Evolutionary conservation across 2,888 invertebrate genomes (phyloP).

Genomic region (Epistrophe eligans): DNA sequence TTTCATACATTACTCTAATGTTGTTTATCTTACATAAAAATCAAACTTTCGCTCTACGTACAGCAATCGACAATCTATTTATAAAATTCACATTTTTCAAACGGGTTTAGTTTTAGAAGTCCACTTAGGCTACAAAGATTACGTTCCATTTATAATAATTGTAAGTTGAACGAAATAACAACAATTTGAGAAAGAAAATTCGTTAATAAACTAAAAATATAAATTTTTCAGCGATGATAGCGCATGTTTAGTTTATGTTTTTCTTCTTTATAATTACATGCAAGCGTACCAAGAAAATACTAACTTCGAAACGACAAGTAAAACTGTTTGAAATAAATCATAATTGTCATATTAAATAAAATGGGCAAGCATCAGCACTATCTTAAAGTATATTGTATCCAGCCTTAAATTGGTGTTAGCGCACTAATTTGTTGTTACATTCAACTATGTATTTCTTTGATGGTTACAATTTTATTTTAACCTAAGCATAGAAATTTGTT

Average conservation of each 20-base stretch:
- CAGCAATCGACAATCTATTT: constrained; percentile 1
- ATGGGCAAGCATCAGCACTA: not conserved
- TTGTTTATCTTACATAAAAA: constrained; percentile 6
- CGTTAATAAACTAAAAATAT: not conserved
- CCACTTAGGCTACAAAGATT: not conserved
- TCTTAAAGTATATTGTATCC: not conserved
- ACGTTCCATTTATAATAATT: not conserved
- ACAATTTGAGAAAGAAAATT: not conserved
- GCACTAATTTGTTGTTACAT: not conserved
- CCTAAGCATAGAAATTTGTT: constrained; percentile 49
- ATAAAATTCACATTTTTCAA: not conserved
- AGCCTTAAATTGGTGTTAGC: not conserved
- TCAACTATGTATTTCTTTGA: not conserved
- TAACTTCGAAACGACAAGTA: too few relatives aligned
- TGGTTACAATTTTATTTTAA: not conserved
- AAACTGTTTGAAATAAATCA: not conserved
- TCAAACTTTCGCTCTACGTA: not conserved
- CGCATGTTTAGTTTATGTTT: not conserved
- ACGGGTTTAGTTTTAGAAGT: not conserved
- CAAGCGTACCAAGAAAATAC: not conserved
- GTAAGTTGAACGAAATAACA: not conserved
- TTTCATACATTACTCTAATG: constrained; percentile 7
- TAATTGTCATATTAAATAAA: not conserved
- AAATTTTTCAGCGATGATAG: not conserved
- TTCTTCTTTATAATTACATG: not conserved